phyloP scores from a whole-genome alignment of 1,140 invertebrate genomes.

The Triops longicaudatus region DNA sequence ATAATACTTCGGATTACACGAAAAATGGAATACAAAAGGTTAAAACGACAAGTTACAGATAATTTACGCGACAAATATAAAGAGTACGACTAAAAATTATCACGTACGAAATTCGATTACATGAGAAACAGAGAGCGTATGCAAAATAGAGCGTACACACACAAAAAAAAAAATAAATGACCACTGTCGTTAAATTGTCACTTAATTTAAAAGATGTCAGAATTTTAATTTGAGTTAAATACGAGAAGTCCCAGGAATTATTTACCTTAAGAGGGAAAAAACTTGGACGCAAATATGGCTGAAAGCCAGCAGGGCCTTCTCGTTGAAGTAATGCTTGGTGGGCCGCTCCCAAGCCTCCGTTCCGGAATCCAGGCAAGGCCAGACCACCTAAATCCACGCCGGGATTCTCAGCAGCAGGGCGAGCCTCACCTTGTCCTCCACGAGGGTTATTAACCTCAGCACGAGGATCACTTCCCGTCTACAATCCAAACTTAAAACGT shows the following conservation, averaged over 20 bases:
- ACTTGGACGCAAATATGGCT: constrained; percentile 75
- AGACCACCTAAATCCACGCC: not conserved
- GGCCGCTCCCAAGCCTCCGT: constrained; percentile 60
- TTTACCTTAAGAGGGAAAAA: constrained; percentile 69
- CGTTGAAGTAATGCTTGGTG: constrained; percentile 71
- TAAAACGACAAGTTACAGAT: no score
- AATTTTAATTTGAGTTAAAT: not conserved
- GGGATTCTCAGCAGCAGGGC: not conserved
- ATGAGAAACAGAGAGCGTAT: no score
- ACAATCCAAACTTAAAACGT: not conserved
- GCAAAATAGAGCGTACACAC: constrained; percentile 26
- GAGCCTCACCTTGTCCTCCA: not conserved
- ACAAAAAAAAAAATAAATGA: no score
- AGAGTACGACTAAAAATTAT: no score
- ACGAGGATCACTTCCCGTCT: constrained; percentile 21
- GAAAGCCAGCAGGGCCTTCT: constrained; percentile 68
- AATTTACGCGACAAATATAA: no score
- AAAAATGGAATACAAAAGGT: no score
- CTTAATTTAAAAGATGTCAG: not conserved
- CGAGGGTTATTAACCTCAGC: not conserved
- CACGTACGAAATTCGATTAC: no score
- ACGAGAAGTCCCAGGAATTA: not conserved
- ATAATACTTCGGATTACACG: no score
- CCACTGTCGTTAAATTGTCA: no score
- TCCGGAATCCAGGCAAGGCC: constrained; percentile 28